A percentile compares a stretch with the other conserved stretches of the same genome.
These are phyloP conservation scores for Trogon melanurus DNA, from an alignment of 2,113 vertebrate species.

Conservation along the genomic window DNA sequence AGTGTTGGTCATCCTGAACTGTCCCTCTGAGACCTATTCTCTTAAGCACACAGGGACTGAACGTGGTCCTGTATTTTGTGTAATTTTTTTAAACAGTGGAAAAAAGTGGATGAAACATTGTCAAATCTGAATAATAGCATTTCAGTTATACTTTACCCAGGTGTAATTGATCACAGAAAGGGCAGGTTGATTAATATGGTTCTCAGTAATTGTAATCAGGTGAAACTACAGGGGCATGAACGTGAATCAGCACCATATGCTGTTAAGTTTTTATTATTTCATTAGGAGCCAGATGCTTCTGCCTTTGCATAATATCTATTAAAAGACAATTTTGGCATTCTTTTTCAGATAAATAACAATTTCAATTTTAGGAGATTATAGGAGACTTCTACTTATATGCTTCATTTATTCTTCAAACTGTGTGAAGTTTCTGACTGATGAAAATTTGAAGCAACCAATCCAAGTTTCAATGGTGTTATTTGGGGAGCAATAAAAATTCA, in stretches of 20 bases:
- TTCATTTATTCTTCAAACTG: conserved; percentile 30
- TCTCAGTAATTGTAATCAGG: conserved; percentile 33
- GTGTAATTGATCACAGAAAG: neutral
- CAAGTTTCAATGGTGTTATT: neutral
- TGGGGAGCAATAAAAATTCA: neutral
- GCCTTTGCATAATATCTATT: conserved; percentile 15
- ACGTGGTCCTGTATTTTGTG: neutral
- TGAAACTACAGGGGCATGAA: conserved; percentile 41
- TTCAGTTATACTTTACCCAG: neutral
- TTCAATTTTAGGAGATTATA: neutral
- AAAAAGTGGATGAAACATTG: neutral
- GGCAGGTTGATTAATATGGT: neutral
- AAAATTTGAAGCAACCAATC: conserved; percentile 36
- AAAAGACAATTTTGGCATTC: conserved; percentile 24
- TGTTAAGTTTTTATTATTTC: conserved; percentile 51
- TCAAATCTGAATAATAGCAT: neutral
- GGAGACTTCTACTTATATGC: conserved; percentile 12
- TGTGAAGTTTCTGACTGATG: conserved; percentile 22
- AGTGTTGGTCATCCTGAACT: neutral
- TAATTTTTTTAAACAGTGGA: neutral
- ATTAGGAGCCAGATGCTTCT: conserved; percentile 57
- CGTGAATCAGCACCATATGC: conserved; percentile 56
- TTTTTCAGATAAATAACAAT: conserved; percentile 7
- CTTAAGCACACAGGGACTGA: neutral
- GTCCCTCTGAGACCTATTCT: neutral